Conservation (phyloP, 2,888 invertebrate species). For the Bibio marci region DNA sequence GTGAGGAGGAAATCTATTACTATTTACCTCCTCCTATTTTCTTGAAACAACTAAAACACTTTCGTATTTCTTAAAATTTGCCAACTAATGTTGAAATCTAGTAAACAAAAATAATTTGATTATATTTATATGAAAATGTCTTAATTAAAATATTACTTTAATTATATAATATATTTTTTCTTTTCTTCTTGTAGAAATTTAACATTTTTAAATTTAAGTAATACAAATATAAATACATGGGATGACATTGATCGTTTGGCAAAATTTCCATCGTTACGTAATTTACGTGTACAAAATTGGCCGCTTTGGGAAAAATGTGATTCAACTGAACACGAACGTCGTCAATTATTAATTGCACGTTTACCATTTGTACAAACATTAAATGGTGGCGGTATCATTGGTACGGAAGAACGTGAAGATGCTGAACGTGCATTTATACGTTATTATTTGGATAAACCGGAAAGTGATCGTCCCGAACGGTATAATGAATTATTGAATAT, state of each 20-base stretch:
- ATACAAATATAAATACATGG: slow-evolving; percentile 69
- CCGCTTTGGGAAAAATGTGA: slow-evolving; percentile 60
- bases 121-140: background rate
- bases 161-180: background rate
- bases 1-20: too few relatives aligned
- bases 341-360: slow-evolving; percentile 73
- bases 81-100: too few relatives aligned
- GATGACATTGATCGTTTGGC: slow-evolving; percentile 75
- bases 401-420: slow-evolving; percentile 71
- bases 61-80: too few relatives aligned
- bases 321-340: slow-evolving; percentile 74
- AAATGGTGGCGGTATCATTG: slow-evolving; percentile 78
- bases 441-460: slow-evolving; percentile 77
- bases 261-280: slow-evolving; percentile 64
- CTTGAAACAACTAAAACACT: too few relatives aligned
- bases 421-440: slow-evolving; percentile 87
- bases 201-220: slow-evolving; percentile 68
- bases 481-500: slow-evolving; percentile 62
- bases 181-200: slow-evolving; percentile 29
- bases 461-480: slow-evolving; percentile 59
- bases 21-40: too few relatives aligned
- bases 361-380: slow-evolving; percentile 70
- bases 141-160: too few relatives aligned
- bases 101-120: too few relatives aligned
- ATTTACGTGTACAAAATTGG: slow-evolving; percentile 65